phyloP scores from a whole-genome alignment of 2,113 vertebrate species.

The Himantopus leucocephalus region DNA sequence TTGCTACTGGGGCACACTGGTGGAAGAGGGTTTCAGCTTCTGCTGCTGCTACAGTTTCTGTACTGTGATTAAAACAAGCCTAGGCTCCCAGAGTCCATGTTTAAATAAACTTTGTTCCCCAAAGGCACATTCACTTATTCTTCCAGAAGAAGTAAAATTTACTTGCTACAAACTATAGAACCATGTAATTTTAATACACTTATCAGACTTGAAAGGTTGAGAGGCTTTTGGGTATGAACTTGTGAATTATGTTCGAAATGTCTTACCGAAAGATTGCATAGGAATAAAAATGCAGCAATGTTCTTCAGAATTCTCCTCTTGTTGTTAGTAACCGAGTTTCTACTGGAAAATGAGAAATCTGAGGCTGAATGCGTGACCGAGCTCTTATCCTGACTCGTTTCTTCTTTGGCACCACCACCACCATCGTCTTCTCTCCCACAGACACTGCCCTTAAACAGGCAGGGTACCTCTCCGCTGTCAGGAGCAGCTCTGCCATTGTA shows the following conservation, averaged over 20 bases:
- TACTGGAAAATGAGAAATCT: slow-evolving; percentile 34
- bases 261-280: slow-evolving; percentile 85
- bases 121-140: background rate
- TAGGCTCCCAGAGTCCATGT: background rate
- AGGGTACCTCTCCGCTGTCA: slow-evolving; percentile 11
- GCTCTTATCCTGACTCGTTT: slow-evolving; percentile 37
- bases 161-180: background rate
- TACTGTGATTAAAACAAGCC: background rate
- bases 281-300: slow-evolving; percentile 87
- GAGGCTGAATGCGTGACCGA: slow-evolving; percentile 37
- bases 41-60: background rate
- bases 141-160: slow-evolving; percentile 9
- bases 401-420: slow-evolving; percentile 3
- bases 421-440: background rate
- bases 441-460: slow-evolving; percentile 23
- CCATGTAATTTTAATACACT: background rate
- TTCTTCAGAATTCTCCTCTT: slow-evolving; percentile 88
- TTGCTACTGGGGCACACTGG: background rate
- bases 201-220: background rate
- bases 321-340: slow-evolving; percentile 38
- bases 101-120: background rate
- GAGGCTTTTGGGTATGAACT: background rate
- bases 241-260: background rate
- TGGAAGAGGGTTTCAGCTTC: background rate
- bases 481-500: slow-evolving; percentile 72